Percentiles rank a stretch among this genome's conserved stretches.
Evolutionary conservation across 30 jellyfish, hydroid and myxozoan genomes (phyloP).

Genomic region (Nemopilema nomurai): DNA sequence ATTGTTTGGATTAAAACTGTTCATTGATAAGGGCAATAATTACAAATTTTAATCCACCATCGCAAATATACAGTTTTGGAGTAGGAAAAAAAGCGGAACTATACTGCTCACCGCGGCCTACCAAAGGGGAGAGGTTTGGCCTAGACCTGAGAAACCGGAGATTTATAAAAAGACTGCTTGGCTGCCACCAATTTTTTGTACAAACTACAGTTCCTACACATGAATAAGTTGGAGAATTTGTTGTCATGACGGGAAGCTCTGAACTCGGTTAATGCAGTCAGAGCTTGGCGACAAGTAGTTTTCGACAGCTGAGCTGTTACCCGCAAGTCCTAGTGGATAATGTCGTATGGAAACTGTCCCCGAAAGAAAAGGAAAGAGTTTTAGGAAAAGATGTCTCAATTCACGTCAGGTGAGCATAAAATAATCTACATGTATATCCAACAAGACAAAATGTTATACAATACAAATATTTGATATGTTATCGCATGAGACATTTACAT

Average conservation of each 20-base stretch:
- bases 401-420: background rate
- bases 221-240: background rate
- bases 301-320: background rate
- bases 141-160: background rate
- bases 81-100: background rate
- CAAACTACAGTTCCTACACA: background rate
- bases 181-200: background rate
- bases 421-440: no score
- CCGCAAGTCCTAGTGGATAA: background rate
- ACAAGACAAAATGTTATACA: no score
- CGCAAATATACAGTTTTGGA: background rate
- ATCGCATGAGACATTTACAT: no score
- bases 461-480: no score
- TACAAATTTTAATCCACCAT: background rate
- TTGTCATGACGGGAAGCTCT: background rate
- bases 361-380: background rate
- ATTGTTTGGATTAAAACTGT: background rate
- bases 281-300: background rate
- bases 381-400: background rate
- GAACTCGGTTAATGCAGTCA: background rate
- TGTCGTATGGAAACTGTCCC: background rate
- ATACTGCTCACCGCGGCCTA: background rate
- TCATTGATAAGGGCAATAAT: background rate
- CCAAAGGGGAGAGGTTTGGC: background rate
- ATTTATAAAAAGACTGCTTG: background rate